phyloP scores from a whole-genome alignment of 92 coral and sea anemone genomes.

The Galaxea fascicularis region DNA sequence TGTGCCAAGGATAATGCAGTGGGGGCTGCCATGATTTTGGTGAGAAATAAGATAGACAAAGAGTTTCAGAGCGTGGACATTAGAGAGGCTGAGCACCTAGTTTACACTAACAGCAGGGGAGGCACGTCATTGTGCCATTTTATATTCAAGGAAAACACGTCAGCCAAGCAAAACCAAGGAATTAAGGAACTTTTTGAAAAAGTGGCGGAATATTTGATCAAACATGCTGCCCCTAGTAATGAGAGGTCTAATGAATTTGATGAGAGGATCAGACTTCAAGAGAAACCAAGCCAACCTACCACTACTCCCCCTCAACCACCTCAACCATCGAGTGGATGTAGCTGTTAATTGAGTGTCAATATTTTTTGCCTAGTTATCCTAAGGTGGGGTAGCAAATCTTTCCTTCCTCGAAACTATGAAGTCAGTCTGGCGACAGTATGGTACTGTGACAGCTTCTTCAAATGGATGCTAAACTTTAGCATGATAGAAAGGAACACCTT shows the following conservation, averaged over 20 bases:
- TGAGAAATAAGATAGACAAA: constrained; percentile 81
- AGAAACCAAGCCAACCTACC: not conserved
- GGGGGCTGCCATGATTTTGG: constrained; percentile 69
- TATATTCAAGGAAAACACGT: constrained; percentile 37
- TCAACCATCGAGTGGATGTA: not conserved
- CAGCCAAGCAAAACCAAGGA: constrained; percentile 56
- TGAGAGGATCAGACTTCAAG: not conserved
- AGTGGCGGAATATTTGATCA: constrained; percentile 48
- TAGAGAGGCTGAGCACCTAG: constrained; percentile 4
- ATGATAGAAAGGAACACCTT: too few relatives aligned
- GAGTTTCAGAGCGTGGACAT: constrained; percentile 35
- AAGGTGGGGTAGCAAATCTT: not conserved
- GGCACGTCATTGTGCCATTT: constrained; percentile 5
- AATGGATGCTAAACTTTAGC: too few relatives aligned
- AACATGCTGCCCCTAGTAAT: constrained; percentile 37
- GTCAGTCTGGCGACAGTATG: too few relatives aligned
- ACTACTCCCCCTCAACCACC: too few relatives aligned
- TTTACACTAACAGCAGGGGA: not conserved
- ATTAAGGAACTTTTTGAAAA: constrained; percentile 39
- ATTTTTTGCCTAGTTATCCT: not conserved
- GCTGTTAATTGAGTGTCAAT: not conserved
- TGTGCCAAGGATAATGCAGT: constrained; percentile 62
- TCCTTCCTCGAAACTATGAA: not conserved
- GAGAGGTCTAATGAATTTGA: not conserved
- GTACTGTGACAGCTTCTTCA: too few relatives aligned